Conservation (phyloP, 2,888 invertebrate genomes). For the Dryobota labecula region DNA sequence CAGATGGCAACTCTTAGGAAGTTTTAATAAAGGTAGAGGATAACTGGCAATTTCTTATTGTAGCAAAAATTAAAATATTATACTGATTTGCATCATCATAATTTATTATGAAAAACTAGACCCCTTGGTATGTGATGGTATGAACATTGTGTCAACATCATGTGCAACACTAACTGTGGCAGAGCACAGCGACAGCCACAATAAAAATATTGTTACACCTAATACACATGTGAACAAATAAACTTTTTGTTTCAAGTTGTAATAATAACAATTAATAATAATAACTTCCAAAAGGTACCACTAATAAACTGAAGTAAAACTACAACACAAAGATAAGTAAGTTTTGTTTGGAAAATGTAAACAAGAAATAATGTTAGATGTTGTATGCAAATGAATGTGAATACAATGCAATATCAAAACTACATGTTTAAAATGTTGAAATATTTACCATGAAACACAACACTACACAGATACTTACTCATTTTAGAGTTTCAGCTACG, state of each 20-base stretch:
- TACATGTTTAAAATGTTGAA: constrained; percentile 9
- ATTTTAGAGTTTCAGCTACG: constrained; percentile 5
- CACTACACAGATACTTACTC: constrained; percentile 18
- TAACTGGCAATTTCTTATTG: not conserved
- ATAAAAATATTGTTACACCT: not conserved
- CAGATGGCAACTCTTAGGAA: no score
- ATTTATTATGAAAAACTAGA: not conserved
- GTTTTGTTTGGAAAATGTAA: constrained; percentile 1
- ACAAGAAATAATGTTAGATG: constrained; percentile 8
- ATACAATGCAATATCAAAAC: constrained; percentile 25
- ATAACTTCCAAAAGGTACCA: constrained; percentile 3
- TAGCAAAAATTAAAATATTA: not conserved
- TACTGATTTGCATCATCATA: not conserved
- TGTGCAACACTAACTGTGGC: not conserved
- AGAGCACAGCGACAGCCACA: not conserved
- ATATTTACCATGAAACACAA: constrained; percentile 9
- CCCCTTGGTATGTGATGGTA: not conserved
- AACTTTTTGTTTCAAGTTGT: not conserved
- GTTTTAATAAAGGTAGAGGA: not conserved
- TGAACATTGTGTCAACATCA: not conserved
- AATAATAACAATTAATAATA: not conserved
- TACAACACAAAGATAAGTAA: not conserved
- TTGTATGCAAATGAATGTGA: not conserved
- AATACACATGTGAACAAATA: not conserved
- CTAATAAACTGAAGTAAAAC: not conserved